Conservation (phyloP, 2,113 vertebrate species). For the Grus americana region DNA sequence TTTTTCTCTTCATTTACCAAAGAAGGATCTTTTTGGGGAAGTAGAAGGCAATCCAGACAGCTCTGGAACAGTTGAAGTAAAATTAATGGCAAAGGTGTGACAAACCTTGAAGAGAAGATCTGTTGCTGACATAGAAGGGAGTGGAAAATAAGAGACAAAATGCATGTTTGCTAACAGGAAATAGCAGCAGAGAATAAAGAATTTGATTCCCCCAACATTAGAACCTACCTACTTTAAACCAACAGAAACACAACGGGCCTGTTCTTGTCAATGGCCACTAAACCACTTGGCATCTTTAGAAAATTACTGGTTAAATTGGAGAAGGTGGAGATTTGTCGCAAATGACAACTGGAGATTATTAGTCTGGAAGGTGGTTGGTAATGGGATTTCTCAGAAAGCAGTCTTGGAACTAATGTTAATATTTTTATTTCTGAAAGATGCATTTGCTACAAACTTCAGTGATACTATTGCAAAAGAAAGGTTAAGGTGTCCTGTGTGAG, state of each 20-base stretch:
- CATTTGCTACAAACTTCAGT: background rate
- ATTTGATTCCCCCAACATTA: background rate
- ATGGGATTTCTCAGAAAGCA: background rate
- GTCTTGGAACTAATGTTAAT: background rate
- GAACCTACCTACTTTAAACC: background rate
- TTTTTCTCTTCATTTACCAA: no score
- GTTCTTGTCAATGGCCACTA: background rate
- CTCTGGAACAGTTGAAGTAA: background rate
- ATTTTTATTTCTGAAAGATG: background rate
- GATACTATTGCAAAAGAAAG: background rate
- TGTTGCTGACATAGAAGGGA: background rate
- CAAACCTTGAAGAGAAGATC: background rate
- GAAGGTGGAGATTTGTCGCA: background rate
- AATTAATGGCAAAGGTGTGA: background rate
- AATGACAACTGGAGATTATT: background rate
- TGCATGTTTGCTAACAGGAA: background rate
- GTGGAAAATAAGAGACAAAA: background rate
- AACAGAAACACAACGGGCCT: background rate
- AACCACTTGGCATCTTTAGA: background rate
- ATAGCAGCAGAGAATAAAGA: background rate
- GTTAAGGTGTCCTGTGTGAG: background rate
- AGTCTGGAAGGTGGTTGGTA: background rate
- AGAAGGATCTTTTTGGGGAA: no score
- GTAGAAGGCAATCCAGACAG: background rate
- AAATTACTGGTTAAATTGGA: background rate